Conservation (phyloP, 1,140 invertebrate genomes). For the Rhopalosiphum maidis region DNA sequence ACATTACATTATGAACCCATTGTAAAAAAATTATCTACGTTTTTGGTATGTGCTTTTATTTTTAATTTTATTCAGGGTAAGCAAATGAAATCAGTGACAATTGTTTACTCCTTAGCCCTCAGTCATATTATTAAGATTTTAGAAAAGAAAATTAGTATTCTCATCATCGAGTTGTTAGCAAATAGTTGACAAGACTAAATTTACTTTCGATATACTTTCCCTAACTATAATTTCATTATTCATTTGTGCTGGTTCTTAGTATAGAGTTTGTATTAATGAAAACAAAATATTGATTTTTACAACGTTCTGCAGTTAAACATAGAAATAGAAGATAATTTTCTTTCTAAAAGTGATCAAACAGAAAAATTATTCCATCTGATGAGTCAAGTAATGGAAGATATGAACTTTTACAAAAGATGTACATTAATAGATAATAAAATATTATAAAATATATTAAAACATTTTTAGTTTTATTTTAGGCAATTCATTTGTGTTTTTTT, state of each 20-base stretch:
- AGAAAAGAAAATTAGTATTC: neutral
- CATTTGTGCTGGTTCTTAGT: neutral
- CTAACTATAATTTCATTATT: neutral
- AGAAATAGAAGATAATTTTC: conserved; percentile 81
- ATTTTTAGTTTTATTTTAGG: no score
- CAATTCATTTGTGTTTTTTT: no score
- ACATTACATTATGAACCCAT: conserved; percentile 92
- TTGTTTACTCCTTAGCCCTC: neutral
- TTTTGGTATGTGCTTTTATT: neutral
- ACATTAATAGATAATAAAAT: conserved; percentile 73
- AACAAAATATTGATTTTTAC: conserved; percentile 37
- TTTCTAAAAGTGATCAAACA: conserved; percentile 73
- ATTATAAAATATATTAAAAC: neutral
- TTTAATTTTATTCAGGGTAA: neutral
- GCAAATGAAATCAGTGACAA: neutral
- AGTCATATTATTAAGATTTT: no score
- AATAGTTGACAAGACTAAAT: neutral
- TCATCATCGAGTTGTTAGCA: neutral
- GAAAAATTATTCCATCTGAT: conserved; percentile 75
- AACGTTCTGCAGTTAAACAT: conserved; percentile 72
- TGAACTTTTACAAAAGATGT: conserved; percentile 81
- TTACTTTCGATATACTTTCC: neutral
- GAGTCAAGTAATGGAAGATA: conserved; percentile 76
- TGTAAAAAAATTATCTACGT: conserved; percentile 64
- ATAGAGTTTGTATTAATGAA: neutral